A percentile compares a stretch with the other conserved stretches of the same genome.
Evolutionary conservation across 64 coral and sea anemone species (phyloP).

Genomic region (Stylophora pistillata): DNA sequence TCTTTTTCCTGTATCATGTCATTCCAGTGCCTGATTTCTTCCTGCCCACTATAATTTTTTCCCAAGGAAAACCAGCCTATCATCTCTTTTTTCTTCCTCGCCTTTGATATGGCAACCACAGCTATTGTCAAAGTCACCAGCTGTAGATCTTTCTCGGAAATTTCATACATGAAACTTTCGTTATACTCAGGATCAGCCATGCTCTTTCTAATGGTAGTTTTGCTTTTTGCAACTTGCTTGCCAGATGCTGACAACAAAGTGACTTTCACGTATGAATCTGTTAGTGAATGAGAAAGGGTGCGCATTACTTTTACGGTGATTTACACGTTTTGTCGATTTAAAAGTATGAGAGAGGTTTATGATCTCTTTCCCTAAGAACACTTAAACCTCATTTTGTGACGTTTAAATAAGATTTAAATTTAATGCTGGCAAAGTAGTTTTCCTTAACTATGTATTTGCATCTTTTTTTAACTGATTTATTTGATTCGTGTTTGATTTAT

Average conservation of each 20-base stretch:
- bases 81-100: constrained; percentile 98
- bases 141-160: constrained; percentile 95
- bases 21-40: constrained; percentile 97
- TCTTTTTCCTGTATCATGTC: constrained; percentile 98
- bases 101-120: constrained; percentile 88
- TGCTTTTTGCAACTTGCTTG: constrained; percentile 98
- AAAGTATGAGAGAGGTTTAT: not conserved
- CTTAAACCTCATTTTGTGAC: too few relatives aligned
- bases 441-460: too few relatives aligned
- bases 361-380: not conserved
- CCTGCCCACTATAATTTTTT: constrained; percentile 97
- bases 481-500: too few relatives aligned
- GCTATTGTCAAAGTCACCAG: constrained; percentile 90
- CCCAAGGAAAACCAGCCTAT: constrained; percentile 96
- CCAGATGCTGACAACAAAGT: constrained; percentile 94
- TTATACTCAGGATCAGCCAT: constrained; percentile 99
- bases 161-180: constrained; percentile 99
- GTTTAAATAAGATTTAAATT: too few relatives aligned
- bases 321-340: not conserved
- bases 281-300: constrained; percentile 62
- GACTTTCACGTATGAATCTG: constrained; percentile 99
- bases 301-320: not conserved
- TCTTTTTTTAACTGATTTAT: too few relatives aligned
- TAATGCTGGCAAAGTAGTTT: too few relatives aligned
- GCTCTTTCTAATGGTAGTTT: constrained; percentile 98